phyloP scores from a whole-genome alignment of 2,888 invertebrate genomes.

The Creontiades dilutus region DNA sequence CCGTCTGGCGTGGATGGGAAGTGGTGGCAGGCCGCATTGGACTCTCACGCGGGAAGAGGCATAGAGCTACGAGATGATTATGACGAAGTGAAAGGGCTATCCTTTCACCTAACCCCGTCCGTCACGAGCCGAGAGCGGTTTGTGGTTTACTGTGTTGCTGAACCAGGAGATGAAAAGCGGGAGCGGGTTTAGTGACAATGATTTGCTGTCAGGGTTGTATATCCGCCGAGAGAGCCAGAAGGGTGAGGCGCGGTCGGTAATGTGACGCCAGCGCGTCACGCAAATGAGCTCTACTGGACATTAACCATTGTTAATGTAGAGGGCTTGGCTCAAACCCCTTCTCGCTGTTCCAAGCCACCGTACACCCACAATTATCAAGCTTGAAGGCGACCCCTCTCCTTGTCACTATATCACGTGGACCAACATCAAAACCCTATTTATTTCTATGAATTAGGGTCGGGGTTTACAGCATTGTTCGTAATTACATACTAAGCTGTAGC shows the following conservation, averaged over 20 bases:
- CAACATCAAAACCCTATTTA: slow-evolving; percentile 62
- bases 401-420: slow-evolving; percentile 56
- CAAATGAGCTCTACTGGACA: slow-evolving; percentile 66
- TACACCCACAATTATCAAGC: slow-evolving; percentile 56
- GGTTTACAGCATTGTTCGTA: slow-evolving; percentile 51
- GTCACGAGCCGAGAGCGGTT: slow-evolving; percentile 38
- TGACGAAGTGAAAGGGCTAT: slow-evolving; percentile 50
- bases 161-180: slow-evolving; percentile 56
- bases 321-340: slow-evolving; percentile 49
- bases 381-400: slow-evolving; percentile 51
- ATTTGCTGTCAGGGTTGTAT: slow-evolving; percentile 64
- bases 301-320: slow-evolving; percentile 65
- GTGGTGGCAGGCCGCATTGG: too few relatives aligned
- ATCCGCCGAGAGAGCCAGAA: neutral
- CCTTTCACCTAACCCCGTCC: slow-evolving; percentile 53
- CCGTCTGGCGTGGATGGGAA: too few relatives aligned
- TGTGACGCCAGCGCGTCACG: slow-evolving; percentile 61
- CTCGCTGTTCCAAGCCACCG: slow-evolving; percentile 2
- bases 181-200: slow-evolving; percentile 58
- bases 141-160: slow-evolving; percentile 35
- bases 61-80: slow-evolving; percentile 30
- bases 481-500: slow-evolving; percentile 45
- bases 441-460: slow-evolving; percentile 64
- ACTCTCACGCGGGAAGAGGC: neutral
- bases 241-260: slow-evolving; percentile 50